Evolutionary conservation across 2,797 vertebrate genomes (phyloP), one percentile per base, ranked within the genome.

Genomic region (Sarcoramphus papa): DNA sequence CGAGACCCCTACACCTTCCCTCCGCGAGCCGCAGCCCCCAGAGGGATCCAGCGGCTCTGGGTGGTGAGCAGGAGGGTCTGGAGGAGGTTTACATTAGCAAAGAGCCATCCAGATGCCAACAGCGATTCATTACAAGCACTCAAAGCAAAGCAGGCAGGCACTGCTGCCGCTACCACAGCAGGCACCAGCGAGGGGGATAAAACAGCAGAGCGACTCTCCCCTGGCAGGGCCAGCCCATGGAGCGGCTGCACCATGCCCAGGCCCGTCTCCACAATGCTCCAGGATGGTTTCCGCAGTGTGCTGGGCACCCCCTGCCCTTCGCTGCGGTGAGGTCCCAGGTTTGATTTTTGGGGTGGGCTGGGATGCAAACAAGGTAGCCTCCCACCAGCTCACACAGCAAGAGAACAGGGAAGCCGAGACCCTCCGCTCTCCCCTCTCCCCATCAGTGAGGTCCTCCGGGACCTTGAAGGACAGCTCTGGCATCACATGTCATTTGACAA

Each of bases 91-190:
- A 81, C 24, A 47, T 93, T 69, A 94, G 35, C 56, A 22, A 51
- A 83, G 27, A 95, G 48, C 28, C 62, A 37, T 28, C 31, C 81
- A 83, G 83, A 85, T 95, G 85, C 91, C 90, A 96, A 77, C 19
- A 68, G 73, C 70, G 50, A 90, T 79, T 91, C 70, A 43, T 86
- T 92, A 95, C 17, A 31, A 63, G 63, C 53, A 40, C 87, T 73
- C 53, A 19, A 45, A 80, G 74, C 60, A 69, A 75, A 91, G 64
- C 40, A 62, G 63, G 60, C 73, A 56, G 60, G 40, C 62, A 8
- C 33, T 41, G 51, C 78, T 48, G 45, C 31, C 1, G 1, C 79
- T 95, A 76, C 88, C 93, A 56, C 7, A 92, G 87, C 84, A 86
- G 65, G 72, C 63, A 90, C 85, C 70, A 62, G 9, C 0, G 0